Conservation (phyloP, 1,140 invertebrate genomes). For the Gerris buenoi region DNA sequence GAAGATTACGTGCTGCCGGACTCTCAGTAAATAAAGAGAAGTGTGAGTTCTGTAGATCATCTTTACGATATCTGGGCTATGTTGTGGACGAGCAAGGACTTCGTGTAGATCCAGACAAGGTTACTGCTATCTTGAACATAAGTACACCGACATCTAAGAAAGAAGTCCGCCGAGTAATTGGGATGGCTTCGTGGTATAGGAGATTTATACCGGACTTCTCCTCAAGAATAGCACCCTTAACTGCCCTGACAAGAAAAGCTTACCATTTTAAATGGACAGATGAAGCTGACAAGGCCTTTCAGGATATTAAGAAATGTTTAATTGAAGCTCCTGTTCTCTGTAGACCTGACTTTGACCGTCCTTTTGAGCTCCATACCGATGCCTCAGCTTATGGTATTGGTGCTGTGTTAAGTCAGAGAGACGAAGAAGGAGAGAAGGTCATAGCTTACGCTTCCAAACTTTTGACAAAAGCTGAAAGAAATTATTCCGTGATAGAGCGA, state of each 20-base stretch:
- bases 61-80: slow-evolving; percentile 16
- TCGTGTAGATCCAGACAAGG: slow-evolving; percentile 8
- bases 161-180: slow-evolving; percentile 22
- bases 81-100: background rate
- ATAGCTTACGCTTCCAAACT: slow-evolving; percentile 31
- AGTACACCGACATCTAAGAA: slow-evolving; percentile 19
- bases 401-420: slow-evolving; percentile 22
- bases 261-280: slow-evolving; percentile 15
- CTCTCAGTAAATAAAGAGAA: background rate
- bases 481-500: slow-evolving; percentile 31
- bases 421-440: slow-evolving; percentile 20
- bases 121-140: slow-evolving; percentile 24
- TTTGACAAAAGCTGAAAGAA: slow-evolving; percentile 27
- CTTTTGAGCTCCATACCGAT: slow-evolving; percentile 23
- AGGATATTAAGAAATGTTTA: slow-evolving; percentile 20
- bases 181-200: slow-evolving; percentile 23
- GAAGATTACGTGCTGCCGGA: background rate
- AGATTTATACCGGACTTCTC: slow-evolving; percentile 26
- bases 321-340: slow-evolving; percentile 12
- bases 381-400: slow-evolving; percentile 23
- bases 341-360: slow-evolving; percentile 21
- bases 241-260: slow-evolving; percentile 21
- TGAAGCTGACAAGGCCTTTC: slow-evolving; percentile 17
- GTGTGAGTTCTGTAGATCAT: background rate
- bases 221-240: slow-evolving; percentile 22